These are phyloP conservation scores for Orientallactaga sibirica DNA, from an alignment of 2,797 vertebrate species.

Conservation along the genomic window DNA sequence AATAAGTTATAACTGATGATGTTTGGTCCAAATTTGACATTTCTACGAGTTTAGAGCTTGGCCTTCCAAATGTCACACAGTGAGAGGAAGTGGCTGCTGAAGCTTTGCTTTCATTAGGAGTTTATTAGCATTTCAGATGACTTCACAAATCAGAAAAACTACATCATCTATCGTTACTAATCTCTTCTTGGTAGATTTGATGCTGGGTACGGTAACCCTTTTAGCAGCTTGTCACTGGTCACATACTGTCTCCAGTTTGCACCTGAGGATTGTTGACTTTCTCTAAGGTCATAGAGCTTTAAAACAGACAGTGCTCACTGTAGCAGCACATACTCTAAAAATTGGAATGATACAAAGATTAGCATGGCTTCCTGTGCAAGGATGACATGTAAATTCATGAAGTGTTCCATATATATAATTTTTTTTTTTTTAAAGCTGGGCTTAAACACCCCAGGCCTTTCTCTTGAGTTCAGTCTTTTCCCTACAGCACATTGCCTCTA, in stretches of 20 bases:
- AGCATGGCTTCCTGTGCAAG: no score
- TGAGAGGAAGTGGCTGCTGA: constrained; percentile 25
- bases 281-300: background rate
- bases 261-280: background rate
- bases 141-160: background rate
- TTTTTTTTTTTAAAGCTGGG: background rate
- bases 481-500: background rate
- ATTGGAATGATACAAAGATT: no score
- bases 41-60: constrained; percentile 18
- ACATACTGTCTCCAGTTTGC: background rate
- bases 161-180: background rate
- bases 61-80: background rate
- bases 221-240: background rate
- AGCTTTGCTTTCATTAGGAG: constrained; percentile 28
- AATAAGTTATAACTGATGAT: background rate
- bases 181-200: background rate
- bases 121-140: constrained; percentile 5
- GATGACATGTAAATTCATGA: no score
- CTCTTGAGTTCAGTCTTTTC: background rate
- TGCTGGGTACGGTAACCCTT: background rate
- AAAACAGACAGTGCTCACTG: background rate
- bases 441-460: background rate
- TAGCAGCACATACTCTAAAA: no score
- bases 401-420: background rate
- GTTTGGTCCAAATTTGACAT: background rate